Conservation (phyloP, 2,113 vertebrate genomes). For the Ageneiosus marmoratus region DNA sequence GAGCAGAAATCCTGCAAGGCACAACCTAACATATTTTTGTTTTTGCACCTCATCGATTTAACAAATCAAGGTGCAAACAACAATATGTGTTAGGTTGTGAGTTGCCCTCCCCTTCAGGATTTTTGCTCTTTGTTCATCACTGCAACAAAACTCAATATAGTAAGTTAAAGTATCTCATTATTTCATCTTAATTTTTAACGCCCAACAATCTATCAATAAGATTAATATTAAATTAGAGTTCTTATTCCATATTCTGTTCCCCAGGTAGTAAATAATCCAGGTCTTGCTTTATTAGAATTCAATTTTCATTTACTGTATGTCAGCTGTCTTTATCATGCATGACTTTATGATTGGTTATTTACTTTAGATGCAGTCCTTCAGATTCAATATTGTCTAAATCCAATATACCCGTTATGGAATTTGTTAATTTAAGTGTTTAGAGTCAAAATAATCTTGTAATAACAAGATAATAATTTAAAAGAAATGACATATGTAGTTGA, state of each 20-base stretch:
- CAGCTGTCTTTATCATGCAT: background rate
- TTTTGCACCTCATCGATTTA: no score
- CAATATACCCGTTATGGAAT: background rate
- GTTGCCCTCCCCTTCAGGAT: background rate
- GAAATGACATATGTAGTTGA: background rate
- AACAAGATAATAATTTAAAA: background rate
- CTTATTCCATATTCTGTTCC: background rate
- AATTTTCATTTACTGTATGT: background rate
- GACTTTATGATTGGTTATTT: no score
- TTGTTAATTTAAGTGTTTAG: background rate
- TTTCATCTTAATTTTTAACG: no score
- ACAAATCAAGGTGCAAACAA: no score
- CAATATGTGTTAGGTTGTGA: no score
- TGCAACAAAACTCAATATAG: background rate
- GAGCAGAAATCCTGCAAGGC: background rate
- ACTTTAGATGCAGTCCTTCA: background rate
- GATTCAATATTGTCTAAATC: background rate
- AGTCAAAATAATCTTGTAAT: background rate
- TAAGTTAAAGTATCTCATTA: no score
- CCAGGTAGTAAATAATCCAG: background rate
- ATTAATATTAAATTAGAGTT: background rate
- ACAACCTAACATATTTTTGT: no score
- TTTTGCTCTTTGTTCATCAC: background rate
- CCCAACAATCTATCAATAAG: background rate
- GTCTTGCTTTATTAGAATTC: background rate